Conservation (phyloP, 2,113 vertebrate genomes). For the Cinclus mexicanus region DNA sequence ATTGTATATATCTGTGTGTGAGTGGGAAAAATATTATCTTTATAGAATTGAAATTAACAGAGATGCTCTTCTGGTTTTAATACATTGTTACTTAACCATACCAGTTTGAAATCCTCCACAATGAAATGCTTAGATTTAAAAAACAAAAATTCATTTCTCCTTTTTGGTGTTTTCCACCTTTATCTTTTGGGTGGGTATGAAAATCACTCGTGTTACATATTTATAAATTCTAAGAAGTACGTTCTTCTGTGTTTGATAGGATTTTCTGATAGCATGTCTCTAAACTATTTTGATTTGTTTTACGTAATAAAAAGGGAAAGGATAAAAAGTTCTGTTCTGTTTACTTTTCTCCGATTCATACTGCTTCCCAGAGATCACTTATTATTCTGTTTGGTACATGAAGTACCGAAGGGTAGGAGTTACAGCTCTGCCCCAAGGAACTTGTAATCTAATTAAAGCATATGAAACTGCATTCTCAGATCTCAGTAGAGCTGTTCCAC, state of each 20-base stretch:
- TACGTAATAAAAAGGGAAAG: neutral
- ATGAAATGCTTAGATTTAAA: neutral
- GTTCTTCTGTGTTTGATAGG: neutral
- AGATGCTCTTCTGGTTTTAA: neutral
- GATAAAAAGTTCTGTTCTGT: constrained; percentile 2
- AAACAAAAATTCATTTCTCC: neutral
- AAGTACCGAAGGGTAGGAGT: neutral
- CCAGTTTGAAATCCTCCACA: neutral
- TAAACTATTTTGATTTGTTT: constrained; percentile 37
- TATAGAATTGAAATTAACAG: neutral
- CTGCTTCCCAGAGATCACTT: neutral
- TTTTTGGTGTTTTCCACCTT: neutral
- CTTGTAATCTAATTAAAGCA: constrained; percentile 52
- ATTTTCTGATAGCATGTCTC: neutral
- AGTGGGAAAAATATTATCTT: neutral
- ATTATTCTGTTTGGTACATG: constrained; percentile 4
- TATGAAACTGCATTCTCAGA: constrained; percentile 19
- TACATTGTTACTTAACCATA: neutral
- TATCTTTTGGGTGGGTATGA: neutral
- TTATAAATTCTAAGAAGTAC: neutral
- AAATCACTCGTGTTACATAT: neutral
- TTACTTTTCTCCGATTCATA: neutral
- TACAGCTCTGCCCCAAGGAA: constrained; percentile 29
- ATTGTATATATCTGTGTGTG: neutral
- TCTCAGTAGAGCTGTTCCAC: constrained; percentile 37